Evolutionary conservation across 2,113 vertebrate genomes (phyloP).

Genomic region (Dromas ardeola): DNA sequence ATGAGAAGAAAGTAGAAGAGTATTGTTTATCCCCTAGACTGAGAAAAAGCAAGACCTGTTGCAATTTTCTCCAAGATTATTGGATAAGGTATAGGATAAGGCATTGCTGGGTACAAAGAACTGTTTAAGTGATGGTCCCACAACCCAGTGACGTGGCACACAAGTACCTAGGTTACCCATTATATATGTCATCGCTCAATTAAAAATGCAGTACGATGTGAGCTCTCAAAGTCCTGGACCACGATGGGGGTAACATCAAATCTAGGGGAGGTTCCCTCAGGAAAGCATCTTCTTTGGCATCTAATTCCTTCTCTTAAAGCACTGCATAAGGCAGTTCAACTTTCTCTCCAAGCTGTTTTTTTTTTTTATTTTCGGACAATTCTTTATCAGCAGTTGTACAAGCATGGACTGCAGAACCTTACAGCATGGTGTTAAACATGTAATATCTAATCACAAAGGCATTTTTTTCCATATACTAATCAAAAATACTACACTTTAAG

Average conservation of each 20-base stretch:
- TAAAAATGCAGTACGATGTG: neutral
- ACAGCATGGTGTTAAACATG: neutral
- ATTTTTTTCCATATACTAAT: neutral
- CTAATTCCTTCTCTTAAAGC: neutral
- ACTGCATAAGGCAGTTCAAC: neutral
- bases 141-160: neutral
- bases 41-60: neutral
- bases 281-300: neutral
- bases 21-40: neutral
- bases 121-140: neutral
- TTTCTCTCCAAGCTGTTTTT: neutral
- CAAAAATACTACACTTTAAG: neutral
- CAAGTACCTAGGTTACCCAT: neutral
- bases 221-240: neutral
- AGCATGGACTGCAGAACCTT: neutral
- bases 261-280: neutral
- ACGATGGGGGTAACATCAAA: neutral
- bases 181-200: neutral
- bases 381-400: neutral
- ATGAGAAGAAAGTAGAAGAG: neutral
- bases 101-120: neutral
- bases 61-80: neutral
- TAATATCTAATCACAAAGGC: neutral
- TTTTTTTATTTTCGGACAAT: neutral
- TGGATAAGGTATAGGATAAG: rapidly evolving